phyloP scores from a whole-genome alignment of 35 echinoderm and acorn worm species.

The Apostichopus californicus region DNA sequence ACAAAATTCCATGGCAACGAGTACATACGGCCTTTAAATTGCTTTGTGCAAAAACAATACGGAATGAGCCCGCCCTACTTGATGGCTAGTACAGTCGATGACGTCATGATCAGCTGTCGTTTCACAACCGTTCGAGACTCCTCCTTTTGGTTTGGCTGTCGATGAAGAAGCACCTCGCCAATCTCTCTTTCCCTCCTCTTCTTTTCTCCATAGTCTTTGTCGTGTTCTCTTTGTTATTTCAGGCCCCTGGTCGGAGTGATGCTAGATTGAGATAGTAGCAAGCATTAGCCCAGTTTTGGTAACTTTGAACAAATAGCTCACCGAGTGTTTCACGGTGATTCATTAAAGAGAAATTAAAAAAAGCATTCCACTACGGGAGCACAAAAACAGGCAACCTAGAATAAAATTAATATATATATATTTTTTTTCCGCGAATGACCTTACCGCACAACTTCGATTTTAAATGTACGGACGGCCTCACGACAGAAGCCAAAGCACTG shows the following conservation, averaged over 20 bases:
- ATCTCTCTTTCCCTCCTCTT: not conserved
- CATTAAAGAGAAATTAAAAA: constrained; percentile 40
- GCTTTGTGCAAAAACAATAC: too few species aligned
- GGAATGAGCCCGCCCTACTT: too few species aligned
- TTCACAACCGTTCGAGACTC: too few species aligned
- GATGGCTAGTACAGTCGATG: not conserved
- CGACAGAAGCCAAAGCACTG: too few species aligned
- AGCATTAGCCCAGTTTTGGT: constrained; percentile 43
- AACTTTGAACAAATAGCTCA: constrained; percentile 36
- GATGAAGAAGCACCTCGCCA: too few species aligned
- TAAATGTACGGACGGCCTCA: not conserved
- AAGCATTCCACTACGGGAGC: not conserved
- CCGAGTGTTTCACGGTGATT: constrained; percentile 20
- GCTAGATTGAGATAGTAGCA: constrained; percentile 4
- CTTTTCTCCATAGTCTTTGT: not conserved
- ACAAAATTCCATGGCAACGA: too few species aligned
- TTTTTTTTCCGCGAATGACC: constrained; percentile 7
- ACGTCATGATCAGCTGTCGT: not conserved
- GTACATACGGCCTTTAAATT: too few species aligned
- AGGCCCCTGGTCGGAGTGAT: constrained; percentile 20
- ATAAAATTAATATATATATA: constrained; percentile 24
- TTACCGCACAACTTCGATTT: constrained; percentile 40
- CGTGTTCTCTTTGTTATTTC: constrained; percentile 20
- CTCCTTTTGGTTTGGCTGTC: too few species aligned
- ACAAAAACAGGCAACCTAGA: not conserved